Percentiles rank a stretch among this genome's conserved stretches.
Conservation (phyloP, 30 jellyfish, hydroid and myxozoan species). For the Hydractinia echinata region DNA sequence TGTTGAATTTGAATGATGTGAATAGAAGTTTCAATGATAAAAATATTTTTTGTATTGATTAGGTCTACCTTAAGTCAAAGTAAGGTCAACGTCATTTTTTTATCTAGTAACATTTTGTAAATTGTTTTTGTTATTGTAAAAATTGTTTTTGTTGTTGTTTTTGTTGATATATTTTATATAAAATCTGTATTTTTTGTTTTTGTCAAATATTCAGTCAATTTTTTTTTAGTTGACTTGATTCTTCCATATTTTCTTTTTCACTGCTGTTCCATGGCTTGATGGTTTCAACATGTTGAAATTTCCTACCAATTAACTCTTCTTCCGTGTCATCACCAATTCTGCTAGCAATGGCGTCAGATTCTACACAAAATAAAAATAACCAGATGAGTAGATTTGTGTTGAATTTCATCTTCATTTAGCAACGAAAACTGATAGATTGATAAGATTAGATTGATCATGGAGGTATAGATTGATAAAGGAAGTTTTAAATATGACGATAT, state of each 20-base stretch:
- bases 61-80: too few relatives aligned
- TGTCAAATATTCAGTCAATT: background rate
- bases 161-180: background rate
- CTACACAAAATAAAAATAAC: background rate
- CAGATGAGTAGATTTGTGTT: background rate
- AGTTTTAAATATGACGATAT: background rate
- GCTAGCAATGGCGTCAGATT: slow-evolving; percentile 52
- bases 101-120: too few relatives aligned
- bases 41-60: too few relatives aligned
- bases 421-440: background rate
- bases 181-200: background rate
- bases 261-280: too few relatives aligned
- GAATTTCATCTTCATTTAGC: background rate
- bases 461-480: too few relatives aligned
- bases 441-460: too few relatives aligned
- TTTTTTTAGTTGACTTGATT: too few relatives aligned
- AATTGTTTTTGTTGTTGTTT: background rate
- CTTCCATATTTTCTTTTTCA: too few relatives aligned
- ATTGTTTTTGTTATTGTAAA: background rate
- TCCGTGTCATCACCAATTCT: slow-evolving; percentile 96
- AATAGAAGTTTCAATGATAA: too few relatives aligned
- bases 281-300: background rate
- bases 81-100: too few relatives aligned
- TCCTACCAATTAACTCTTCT: slow-evolving; percentile 82
- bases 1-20: too few relatives aligned